phyloP scores from a whole-genome alignment of 2,888 invertebrate genomes.

The Cheilosia variabilis region DNA sequence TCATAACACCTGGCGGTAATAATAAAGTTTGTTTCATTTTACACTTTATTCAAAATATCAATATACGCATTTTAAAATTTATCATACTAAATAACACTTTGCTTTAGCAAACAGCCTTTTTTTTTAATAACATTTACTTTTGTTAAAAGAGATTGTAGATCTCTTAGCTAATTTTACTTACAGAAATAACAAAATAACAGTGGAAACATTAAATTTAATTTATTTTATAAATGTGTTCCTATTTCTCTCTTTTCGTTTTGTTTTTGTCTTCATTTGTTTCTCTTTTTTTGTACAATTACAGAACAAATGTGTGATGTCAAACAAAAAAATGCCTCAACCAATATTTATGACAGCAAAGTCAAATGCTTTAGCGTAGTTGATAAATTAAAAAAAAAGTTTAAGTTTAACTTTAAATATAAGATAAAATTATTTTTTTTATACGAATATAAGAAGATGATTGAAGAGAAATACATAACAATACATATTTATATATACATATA shows the following conservation, averaged over 20 bases:
- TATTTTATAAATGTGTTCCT: constrained; percentile 38
- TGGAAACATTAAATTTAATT: constrained; percentile 13
- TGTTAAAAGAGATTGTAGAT: not conserved
- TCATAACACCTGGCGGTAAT: constrained; percentile 6
- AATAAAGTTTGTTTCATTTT: not conserved
- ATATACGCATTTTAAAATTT: not conserved
- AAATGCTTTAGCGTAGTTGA: constrained; percentile 66
- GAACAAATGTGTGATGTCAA: constrained; percentile 84
- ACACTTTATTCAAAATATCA: not conserved
- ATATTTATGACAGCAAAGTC: constrained; percentile 81
- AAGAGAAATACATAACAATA: constrained; percentile 17
- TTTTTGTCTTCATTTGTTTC: constrained; percentile 62
- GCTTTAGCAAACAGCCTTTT: constrained; percentile 38
- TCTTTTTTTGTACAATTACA: constrained; percentile 77
- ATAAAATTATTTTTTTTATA: not conserved
- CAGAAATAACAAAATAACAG: constrained; percentile 4
- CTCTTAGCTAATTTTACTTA: constrained; percentile 13
- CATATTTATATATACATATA: constrained; percentile 12
- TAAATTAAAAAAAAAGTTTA: constrained; percentile 8
- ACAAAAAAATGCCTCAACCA: constrained; percentile 80
- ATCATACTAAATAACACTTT: constrained; percentile 14
- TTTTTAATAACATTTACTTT: not conserved
- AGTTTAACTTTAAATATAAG: not conserved
- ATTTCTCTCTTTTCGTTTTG: constrained; percentile 71
- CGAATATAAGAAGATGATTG: not conserved